These are phyloP conservation scores for Neodiprion fabricii DNA, from an alignment of 1,140 invertebrate genomes.

Conservation along the genomic window DNA sequence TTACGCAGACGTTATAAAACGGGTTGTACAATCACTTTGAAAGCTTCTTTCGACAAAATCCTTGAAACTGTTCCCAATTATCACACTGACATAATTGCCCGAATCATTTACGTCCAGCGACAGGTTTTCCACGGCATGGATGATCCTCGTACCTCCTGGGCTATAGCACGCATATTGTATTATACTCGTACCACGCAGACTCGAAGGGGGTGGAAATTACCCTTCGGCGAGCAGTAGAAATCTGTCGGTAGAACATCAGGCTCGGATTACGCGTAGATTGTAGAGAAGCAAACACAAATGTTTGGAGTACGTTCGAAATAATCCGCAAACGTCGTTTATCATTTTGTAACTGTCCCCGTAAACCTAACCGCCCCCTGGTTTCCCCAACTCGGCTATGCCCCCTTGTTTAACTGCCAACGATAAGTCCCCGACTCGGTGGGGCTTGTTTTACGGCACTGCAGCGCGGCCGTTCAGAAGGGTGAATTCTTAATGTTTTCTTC, in stretches of 20 bases:
- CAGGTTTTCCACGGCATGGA: too few species aligned
- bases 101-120: too few species aligned
- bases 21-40: too few species aligned
- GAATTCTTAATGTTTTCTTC: conserved; percentile 1
- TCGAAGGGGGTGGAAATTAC: too few species aligned
- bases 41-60: too few species aligned
- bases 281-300: conserved; percentile 43
- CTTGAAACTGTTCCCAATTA: too few species aligned
- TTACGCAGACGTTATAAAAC: too few species aligned
- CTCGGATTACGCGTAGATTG: conserved; percentile 45
- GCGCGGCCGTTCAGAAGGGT: not conserved
- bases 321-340: conserved; percentile 56
- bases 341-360: conserved; percentile 30
- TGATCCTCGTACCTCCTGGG: too few species aligned
- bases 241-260: conserved; percentile 40
- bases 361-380: not conserved
- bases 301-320: conserved; percentile 38
- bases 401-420: not conserved
- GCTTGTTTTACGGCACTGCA: conserved; percentile 1
- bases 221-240: not conserved
- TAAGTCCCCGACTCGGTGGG: conserved; percentile 1
- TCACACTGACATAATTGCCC: too few species aligned
- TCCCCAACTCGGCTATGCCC: not conserved
- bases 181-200: too few species aligned
- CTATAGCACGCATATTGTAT: too few species aligned